Conservation (phyloP, 2,113 vertebrate species). For the Glaucidium brasilianum region DNA sequence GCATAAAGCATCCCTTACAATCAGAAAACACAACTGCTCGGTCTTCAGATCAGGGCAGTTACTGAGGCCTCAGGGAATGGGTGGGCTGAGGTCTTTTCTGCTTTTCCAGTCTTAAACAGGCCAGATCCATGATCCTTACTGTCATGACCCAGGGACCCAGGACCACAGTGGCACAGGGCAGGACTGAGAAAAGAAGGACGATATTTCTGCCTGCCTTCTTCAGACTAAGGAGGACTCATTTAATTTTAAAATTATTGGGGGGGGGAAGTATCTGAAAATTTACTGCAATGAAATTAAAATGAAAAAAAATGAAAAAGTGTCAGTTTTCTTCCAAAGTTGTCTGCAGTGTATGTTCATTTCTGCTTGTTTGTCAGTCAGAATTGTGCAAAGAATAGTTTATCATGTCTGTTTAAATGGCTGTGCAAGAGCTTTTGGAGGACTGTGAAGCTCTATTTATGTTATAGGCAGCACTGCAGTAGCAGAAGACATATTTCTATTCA, state of each 20-base stretch:
- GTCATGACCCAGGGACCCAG: not conserved
- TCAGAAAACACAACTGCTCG: not conserved
- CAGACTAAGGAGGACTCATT: not conserved
- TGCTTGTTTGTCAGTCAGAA: not conserved
- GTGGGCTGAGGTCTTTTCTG: not conserved
- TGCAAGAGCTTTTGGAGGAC: not conserved
- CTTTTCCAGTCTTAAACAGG: not conserved
- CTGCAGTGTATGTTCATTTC: not conserved
- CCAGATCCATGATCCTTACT: not conserved
- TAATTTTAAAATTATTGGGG: not conserved
- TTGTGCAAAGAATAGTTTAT: not conserved
- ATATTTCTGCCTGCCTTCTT: not conserved
- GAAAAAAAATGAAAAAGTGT: not conserved
- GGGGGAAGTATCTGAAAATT: not conserved
- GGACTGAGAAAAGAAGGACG: not conserved
- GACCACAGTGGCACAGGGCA: not conserved
- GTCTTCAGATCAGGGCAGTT: not conserved
- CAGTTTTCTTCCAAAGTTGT: fast-evolving
- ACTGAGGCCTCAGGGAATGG: not conserved
- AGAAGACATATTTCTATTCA: not conserved
- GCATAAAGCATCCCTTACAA: not conserved
- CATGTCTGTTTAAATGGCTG: not conserved
- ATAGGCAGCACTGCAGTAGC: not conserved
- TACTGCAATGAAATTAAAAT: not conserved
- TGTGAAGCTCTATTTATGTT: not conserved